Evolutionary conservation across 2,888 invertebrate species (phyloP).

Genomic region (Stratiomys singularior): DNA sequence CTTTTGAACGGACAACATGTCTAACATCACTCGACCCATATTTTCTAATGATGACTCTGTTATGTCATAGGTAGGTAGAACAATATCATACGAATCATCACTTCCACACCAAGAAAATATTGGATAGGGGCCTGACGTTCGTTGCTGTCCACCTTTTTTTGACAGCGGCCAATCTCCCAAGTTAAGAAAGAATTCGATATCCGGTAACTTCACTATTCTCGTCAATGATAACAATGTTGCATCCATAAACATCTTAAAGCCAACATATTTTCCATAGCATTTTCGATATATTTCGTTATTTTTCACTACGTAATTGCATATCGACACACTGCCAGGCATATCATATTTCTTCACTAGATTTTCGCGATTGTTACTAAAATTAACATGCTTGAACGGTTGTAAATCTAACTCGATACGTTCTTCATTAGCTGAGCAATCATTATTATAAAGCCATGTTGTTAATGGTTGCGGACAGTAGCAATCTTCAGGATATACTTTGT

Average conservation of each 20-base stretch:
- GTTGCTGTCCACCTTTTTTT: conserved; percentile 65
- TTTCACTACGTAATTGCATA: conserved; percentile 90
- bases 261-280: conserved; percentile 94
- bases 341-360: conserved; percentile 77
- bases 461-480: conserved; percentile 83
- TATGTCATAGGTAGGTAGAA: conserved; percentile 95
- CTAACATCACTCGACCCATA: conserved; percentile 91
- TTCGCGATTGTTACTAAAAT: conserved; percentile 75
- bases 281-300: conserved; percentile 84
- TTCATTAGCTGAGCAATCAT: conserved; percentile 73
- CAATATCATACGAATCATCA: conserved; percentile 83
- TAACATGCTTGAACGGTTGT: conserved; percentile 72
- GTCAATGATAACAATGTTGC: conserved; percentile 82
- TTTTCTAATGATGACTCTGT: conserved; percentile 92
- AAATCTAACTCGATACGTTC: conserved; percentile 80
- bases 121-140: conserved; percentile 72
- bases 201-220: conserved; percentile 83
- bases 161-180: conserved; percentile 96
- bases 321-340: conserved; percentile 81
- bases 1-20: conserved; percentile 90
- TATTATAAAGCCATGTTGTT: conserved; percentile 73
- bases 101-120: conserved; percentile 98
- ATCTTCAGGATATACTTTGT: conserved; percentile 80
- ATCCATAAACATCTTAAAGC: conserved; percentile 96
- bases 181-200: conserved; percentile 91